These are phyloP conservation scores for Styela clava DNA, from an alignment of 23 tunicate genomes.

Conservation along the genomic window DNA sequence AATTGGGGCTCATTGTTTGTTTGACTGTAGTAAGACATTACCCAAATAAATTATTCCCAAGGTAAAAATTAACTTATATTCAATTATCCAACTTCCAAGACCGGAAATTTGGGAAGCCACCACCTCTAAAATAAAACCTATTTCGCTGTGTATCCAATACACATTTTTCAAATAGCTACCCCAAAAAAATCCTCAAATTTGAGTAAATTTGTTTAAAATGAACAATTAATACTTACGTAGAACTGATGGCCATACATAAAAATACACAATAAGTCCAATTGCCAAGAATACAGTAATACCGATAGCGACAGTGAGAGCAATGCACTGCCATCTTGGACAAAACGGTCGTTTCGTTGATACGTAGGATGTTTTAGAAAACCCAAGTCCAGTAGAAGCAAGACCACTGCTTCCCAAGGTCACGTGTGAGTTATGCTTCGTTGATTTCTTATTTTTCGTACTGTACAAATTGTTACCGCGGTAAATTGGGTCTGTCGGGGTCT, in stretches of 20 bases:
- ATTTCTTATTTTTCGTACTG: conserved; percentile 18
- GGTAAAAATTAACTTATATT: too few relatives aligned
- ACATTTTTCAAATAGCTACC: too few relatives aligned
- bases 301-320: conserved; percentile 2
- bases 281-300: not conserved
- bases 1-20: too few relatives aligned
- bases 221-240: conserved; percentile 14
- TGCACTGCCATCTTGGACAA: conserved; percentile 40
- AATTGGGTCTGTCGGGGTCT: conserved; percentile 16
- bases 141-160: too few relatives aligned
- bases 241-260: conserved; percentile 35
- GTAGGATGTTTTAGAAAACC: not conserved
- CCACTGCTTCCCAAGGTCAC: conserved; percentile 19
- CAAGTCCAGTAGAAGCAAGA: not conserved
- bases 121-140: too few relatives aligned
- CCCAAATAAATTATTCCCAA: too few relatives aligned
- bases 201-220: too few relatives aligned
- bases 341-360: conserved; percentile 33
- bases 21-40: too few relatives aligned
- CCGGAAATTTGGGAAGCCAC: too few relatives aligned
- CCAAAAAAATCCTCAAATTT: too few relatives aligned
- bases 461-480: conserved; percentile 21
- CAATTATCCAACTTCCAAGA: too few relatives aligned
- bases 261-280: conserved; percentile 14
- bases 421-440: conserved; percentile 16